Percentiles rank a stretch among this genome's conserved stretches.
Conservation (phyloP, 92 coral and sea anemone species). For the Palythoa grandiflora region DNA sequence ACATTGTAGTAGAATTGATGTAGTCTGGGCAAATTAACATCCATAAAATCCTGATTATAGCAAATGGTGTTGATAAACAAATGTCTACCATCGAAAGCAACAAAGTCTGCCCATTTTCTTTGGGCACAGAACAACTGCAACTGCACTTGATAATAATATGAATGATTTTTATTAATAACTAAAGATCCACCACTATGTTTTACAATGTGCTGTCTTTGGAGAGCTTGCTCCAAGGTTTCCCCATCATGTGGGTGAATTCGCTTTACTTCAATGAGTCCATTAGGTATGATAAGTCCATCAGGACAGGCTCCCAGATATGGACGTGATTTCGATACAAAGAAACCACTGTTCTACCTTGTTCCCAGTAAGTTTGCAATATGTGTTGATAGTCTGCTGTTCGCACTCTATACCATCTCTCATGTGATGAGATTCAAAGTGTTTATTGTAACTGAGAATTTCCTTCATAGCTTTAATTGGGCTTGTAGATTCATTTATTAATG, state of each 20-base stretch:
- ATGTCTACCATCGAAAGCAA: conserved; percentile 26
- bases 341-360: conserved; percentile 55
- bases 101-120: too few species aligned
- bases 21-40: conserved; percentile 44
- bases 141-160: too few species aligned
- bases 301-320: conserved; percentile 74
- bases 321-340: conserved; percentile 65
- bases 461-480: conserved; percentile 64
- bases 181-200: conserved; percentile 16
- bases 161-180: too few species aligned
- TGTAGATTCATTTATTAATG: conserved; percentile 22
- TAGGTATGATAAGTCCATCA: conserved; percentile 61
- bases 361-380: conserved; percentile 49
- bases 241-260: conserved; percentile 49
- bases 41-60: conserved; percentile 43
- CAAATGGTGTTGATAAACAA: conserved; percentile 44
- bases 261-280: conserved; percentile 66
- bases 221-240: conserved; percentile 63
- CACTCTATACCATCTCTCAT: conserved; percentile 64
- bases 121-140: too few species aligned
- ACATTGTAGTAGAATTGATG: conserved; percentile 52
- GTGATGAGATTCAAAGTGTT: conserved; percentile 37
- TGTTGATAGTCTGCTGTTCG: conserved; percentile 48
- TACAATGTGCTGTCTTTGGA: conserved; percentile 54
- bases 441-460: conserved; percentile 58